Evolutionary conservation across 2,888 invertebrate species (phyloP), one percentile per base, ranked within the genome.

Genomic region (Chalcis sispes): DNA sequence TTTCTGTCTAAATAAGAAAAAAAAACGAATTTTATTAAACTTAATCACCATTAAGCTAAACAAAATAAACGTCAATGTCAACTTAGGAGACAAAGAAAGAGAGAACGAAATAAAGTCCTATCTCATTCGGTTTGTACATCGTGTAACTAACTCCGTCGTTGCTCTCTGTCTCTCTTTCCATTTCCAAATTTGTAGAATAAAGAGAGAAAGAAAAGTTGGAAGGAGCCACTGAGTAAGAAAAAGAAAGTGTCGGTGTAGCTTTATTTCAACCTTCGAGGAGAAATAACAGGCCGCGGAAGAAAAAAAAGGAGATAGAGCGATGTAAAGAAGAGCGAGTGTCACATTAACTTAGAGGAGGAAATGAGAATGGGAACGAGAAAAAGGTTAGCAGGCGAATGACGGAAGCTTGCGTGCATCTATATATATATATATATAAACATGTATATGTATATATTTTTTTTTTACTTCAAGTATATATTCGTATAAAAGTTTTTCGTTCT

Each of bases 291-390:
- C 29, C n/a, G 64, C 50, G 18, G 18, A 50, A 27, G 40, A 42
- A 42, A 70, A 77, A 76, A 59, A 75, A 76, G 71, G 54, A 40
- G 29, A n/a, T n/a, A n/a, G 56, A n/a, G 46, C 73, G 52, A 52
- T 8, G 15, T n/a, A 52, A 20, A 42, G 42, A 13, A 42, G 32
- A 13, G 3, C 20, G 18, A 27, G 20, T 20, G 70, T 73, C 25
- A 46, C 36, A 20, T 67, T 62, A 54, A 32, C 1, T 62, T 42
- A 5, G 13, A 70, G 10, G 20, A 32, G 32, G 50, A 70, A 56
- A 65, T 75, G 76, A 61, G 36, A 36, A 36, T 66, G 18, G n/a
- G 50, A 66, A 54, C 70, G 71, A 50, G 32, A 67, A 58, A 58
- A 29, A 46, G 58, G 36, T 65, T 52, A 36, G 7, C 15, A 15